phyloP scores from a whole-genome alignment of 2,113 vertebrate genomes.

The Mugil cephalus region DNA sequence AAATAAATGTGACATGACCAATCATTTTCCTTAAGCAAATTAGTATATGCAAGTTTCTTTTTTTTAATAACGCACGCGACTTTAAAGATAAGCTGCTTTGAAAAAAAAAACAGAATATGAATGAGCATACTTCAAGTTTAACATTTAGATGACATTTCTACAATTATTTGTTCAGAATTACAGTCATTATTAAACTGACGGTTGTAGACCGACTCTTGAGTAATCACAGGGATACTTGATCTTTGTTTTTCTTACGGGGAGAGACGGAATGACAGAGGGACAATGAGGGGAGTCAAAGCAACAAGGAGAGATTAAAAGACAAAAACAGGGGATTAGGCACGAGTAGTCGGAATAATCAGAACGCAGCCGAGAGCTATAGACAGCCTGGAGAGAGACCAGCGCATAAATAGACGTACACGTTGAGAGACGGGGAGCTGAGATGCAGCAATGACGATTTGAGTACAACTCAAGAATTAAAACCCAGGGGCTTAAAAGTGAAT shows the following conservation, averaged over 20 bases:
- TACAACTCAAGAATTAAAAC: too few relatives aligned
- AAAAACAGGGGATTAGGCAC: conserved; percentile 44
- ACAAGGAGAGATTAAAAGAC: conserved; percentile 33
- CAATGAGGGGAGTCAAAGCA: conserved; percentile 12
- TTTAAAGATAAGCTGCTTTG: conserved; percentile 6
- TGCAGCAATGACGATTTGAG: background rate
- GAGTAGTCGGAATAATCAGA: conserved; percentile 35
- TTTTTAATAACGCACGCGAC: background rate
- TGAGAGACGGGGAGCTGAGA: conserved; percentile 1
- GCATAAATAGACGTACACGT: conserved; percentile 12
- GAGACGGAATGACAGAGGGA: conserved; percentile 13
- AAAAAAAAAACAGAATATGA: background rate
- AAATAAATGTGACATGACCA: background rate
- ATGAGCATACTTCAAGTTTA: background rate
- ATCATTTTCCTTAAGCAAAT: background rate
- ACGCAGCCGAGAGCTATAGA: conserved; percentile 32
- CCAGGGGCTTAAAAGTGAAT: too few relatives aligned
- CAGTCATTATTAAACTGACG: conserved; percentile 38
- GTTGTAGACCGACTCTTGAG: background rate
- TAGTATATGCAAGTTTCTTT: background rate
- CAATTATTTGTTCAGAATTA: conserved; percentile 21
- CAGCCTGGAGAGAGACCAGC: background rate
- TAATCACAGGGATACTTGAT: conserved; percentile 35
- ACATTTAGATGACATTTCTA: conserved; percentile 30
- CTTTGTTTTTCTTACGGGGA: conserved; percentile 14